Evolutionary conservation across 2,888 invertebrate genomes (phyloP).

Genomic region (Acrobeloides nanus): DNA sequence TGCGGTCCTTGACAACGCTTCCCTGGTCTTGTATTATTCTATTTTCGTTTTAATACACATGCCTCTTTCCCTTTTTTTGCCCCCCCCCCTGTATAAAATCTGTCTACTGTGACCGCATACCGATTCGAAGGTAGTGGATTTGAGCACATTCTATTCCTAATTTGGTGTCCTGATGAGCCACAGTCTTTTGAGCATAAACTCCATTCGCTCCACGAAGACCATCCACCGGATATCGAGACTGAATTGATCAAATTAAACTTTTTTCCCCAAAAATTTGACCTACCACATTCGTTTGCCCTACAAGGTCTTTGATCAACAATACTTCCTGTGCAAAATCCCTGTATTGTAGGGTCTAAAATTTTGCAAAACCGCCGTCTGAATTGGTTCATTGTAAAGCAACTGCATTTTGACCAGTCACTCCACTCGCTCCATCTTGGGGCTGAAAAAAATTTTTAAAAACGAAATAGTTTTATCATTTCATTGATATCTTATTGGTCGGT

Average conservation of each 20-base stretch:
- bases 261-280: too few relatives aligned
- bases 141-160: constrained; percentile 52
- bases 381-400: constrained; percentile 47
- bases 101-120: too few relatives aligned
- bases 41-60: not conserved
- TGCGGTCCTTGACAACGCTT: too few relatives aligned
- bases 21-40: too few relatives aligned
- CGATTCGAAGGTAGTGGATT: constrained; percentile 48
- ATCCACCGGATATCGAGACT: constrained; percentile 33
- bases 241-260: not conserved
- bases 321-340: constrained; percentile 48
- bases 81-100: too few relatives aligned
- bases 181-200: constrained; percentile 47
- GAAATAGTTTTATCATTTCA: too few relatives aligned
- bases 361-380: constrained; percentile 48
- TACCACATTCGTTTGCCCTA: constrained; percentile 21
- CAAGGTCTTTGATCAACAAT: constrained; percentile 44
- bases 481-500: too few relatives aligned
- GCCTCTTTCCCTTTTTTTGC: too few relatives aligned
- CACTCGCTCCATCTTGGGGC: constrained; percentile 42
- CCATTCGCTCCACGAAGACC: constrained; percentile 50
- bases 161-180: constrained; percentile 39
- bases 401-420: constrained; percentile 46
- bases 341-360: constrained; percentile 40
- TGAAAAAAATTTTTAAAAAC: constrained; percentile 8